A percentile compares a stretch with the other conserved stretches of the same genome.
Conservation (phyloP, 64 coral and sea anemone species). For the Cladopsammia gracilis region DNA sequence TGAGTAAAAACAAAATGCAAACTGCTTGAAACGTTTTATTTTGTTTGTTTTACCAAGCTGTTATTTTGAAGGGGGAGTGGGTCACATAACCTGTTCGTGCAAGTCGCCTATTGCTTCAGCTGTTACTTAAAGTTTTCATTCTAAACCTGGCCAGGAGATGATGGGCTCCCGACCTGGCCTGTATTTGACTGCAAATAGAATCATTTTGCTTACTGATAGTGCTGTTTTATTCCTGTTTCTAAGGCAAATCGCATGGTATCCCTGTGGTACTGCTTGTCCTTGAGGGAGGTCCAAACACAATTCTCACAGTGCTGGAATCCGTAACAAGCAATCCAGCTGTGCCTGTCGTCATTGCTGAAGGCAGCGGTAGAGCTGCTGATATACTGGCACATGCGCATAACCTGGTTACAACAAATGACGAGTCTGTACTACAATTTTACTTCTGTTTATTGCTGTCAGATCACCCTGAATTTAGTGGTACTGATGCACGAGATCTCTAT, state of each 20-base stretch:
- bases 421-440: background rate
- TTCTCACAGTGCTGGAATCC: constrained; percentile 89
- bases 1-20: too few species aligned
- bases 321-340: constrained; percentile 89
- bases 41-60: too few species aligned
- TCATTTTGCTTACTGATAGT: background rate
- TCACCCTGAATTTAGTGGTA: background rate
- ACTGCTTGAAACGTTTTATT: too few species aligned
- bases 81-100: too few species aligned
- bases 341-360: constrained; percentile 93
- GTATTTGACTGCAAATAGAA: too few species aligned
- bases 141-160: too few species aligned
- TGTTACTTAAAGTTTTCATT: too few species aligned
- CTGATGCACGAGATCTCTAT: too few species aligned
- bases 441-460: too few species aligned
- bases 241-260: constrained; percentile 82
- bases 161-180: too few species aligned
- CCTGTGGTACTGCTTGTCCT: constrained; percentile 93
- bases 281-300: constrained; percentile 91
- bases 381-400: constrained; percentile 87
- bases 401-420: constrained; percentile 62
- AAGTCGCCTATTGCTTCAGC: too few species aligned
- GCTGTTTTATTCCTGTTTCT: background rate
- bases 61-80: too few species aligned
- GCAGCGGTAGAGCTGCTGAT: constrained; percentile 94